Evolutionary conservation across 92 coral and sea anemone species (phyloP), one percentile per base, ranked within the genome.

Genomic region (Virgularia gustaviana): DNA sequence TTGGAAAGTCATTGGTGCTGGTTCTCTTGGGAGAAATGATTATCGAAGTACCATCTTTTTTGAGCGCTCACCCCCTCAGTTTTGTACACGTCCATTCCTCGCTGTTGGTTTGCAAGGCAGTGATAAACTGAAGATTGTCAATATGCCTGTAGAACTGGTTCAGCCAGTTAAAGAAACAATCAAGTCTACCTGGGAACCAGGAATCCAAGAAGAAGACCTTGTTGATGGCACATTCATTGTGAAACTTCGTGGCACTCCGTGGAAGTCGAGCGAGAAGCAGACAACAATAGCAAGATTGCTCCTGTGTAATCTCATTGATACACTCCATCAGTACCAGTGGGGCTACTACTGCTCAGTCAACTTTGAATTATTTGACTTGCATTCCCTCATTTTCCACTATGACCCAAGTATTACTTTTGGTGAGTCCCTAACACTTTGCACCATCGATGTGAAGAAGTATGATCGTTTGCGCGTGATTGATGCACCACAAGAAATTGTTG

Each of bases 81-180:
- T 74, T 15, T 27, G 64, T 2, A 27, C 75, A 4, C 78, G 34
- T 35, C 88, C 84, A 0, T 76, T 79, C 60, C 71, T 84, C n/a
- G 49, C 76, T 30, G 85, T 84, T 23, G 84, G 88, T 16, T 68
- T 84, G 36, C 79, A 81, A 22, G 79, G 85, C 35, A 62, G 78
- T n/a, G 85, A 84, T 33, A 79, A 78, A 33, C 57, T 84, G 36
- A 75, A 78, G 79, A 41, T 84, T 3, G 36, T 84, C 6, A 84
- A 84, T 51, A 65, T 79, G 36, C 81, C 88, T 13, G 31, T 65
- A 20, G 72, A 74, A 18, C 77, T 84, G 12, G 75, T 71, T 37
- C 59, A 39, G 18, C 76, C 85, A 3, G 57, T 84, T 57, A 65
- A 59, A 51, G 73, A 68, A 37, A 66, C 55, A 19, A 57, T 84